Evolutionary conservation across 1,140 invertebrate species (phyloP).

Genomic region (Holotrichia oblita): DNA sequence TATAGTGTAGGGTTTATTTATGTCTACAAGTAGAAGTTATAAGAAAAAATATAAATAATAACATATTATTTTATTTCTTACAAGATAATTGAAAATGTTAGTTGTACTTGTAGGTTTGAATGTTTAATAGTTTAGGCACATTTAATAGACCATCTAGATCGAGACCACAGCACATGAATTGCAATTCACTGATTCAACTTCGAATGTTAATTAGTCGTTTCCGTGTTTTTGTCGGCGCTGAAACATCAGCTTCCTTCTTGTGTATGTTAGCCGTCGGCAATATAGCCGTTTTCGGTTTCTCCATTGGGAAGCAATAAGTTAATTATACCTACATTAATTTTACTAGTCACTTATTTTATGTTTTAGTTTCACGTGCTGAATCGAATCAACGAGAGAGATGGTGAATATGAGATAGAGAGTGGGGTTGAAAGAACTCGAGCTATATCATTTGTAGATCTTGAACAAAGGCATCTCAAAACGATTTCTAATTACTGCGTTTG

Average conservation of each 20-base stretch:
- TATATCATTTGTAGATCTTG: slow-evolving; percentile 48
- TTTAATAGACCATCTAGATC: not conserved
- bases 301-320: slow-evolving; percentile 27
- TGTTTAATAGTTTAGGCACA: not conserved
- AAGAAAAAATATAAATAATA: too few relatives aligned
- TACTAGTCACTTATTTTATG: slow-evolving; percentile 36
- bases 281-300: not conserved
- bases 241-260: not conserved
- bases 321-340: slow-evolving; percentile 40
- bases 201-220: slow-evolving; percentile 26
- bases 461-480: slow-evolving; percentile 48
- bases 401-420: not conserved
- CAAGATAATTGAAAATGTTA: not conserved
- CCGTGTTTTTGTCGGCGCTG: not conserved
- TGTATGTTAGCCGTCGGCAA: not conserved
- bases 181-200: not conserved
- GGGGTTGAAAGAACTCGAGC: slow-evolving; percentile 39
- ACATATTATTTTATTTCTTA: too few relatives aligned
- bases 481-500: slow-evolving; percentile 51
- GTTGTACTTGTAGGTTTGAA: not conserved
- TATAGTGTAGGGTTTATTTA: too few relatives aligned
- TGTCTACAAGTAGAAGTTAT: not conserved
- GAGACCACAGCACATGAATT: too few relatives aligned
- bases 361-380: slow-evolving; percentile 26
- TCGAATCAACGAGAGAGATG: not conserved